Base-by-base conservation (phyloP, 1,140 invertebrate species). In the Agraylea sexmaculata region DNA sequence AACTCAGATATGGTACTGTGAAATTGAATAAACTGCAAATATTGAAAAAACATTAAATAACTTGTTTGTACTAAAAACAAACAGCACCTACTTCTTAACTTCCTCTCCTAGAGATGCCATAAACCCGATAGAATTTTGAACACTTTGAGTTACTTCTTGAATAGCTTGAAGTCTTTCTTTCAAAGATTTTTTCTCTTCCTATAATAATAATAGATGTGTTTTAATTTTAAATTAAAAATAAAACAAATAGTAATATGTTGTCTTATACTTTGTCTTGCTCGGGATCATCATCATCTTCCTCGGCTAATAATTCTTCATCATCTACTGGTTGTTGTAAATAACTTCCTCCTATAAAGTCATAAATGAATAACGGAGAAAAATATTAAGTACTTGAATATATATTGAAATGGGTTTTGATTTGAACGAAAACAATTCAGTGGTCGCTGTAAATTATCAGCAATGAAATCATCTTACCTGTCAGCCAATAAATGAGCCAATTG, bases 151-250 rank as follows among this genome's bases (percentile, higher is more conserved):
- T 16, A 95, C 89, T 64, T 97, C 92, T 62, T 96, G 92, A 44
- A 95, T 90, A 2, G 89, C 84, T 63, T 93, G 89, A 4, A 96
- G 60, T 40, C 87, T 75, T 63, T 95, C 91, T 58, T 93, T 92
- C 44, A 96, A 70, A 53, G 83, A 87, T 65, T 94, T 94, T 58
- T 95, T 96, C 56, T 95, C 91, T 62, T 95, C 91, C 80, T 90
- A 54, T 8, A 61, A 60, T 38, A 44, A 46, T 30, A 47, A 39
- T 39, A 31, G 35, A 40, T 46, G 15, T 20, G 12, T 41, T 35
- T 43, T 13, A 38, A 32, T 32, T 29, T 34, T 28, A n/a, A 28
- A 39, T 15, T 17, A 17, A 36, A 21, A 32, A 17, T 32, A 32
- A 32, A 38, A 39, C 15, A 22, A 42, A 38, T 20, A 13, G 28